A percentile compares a stretch with the other conserved stretches of the same genome.
phyloP scores from a whole-genome alignment of 2,113 vertebrate species.

The Noctilio leporinus region DNA sequence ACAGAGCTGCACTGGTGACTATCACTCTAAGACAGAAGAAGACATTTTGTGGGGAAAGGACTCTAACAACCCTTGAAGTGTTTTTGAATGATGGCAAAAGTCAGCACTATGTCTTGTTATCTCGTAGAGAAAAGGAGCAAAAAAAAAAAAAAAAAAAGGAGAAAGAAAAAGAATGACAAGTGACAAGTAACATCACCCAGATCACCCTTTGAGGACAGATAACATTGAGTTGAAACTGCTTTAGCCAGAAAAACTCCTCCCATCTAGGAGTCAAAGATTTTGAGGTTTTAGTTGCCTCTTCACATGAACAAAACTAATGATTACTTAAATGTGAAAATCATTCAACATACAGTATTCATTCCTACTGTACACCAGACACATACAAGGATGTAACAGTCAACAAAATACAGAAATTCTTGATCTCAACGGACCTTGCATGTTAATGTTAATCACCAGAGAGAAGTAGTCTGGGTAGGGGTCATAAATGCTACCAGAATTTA shows the following conservation, averaged over 20 bases:
- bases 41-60: neutral
- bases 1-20: neutral
- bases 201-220: neutral
- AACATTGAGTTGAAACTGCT: neutral
- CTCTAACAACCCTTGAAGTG: neutral
- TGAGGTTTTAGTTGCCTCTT: neutral
- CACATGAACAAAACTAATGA: neutral
- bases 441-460: neutral
- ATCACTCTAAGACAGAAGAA: neutral
- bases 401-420: neutral
- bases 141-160: neutral
- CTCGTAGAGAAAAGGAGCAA: neutral
- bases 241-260: neutral
- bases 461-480: neutral
- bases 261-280: neutral
- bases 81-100: constrained; percentile 36
- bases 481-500: neutral
- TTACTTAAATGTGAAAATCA: neutral
- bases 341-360: neutral
- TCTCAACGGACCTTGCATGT: neutral
- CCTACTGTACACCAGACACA: neutral
- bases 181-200: constrained; percentile 17
- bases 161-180: neutral
- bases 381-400: neutral
- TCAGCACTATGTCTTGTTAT: neutral